Percentiles rank a stretch among this genome's conserved stretches.
phyloP scores from a whole-genome alignment of 2,113 vertebrate species.

The Alexandromys fortis region DNA sequence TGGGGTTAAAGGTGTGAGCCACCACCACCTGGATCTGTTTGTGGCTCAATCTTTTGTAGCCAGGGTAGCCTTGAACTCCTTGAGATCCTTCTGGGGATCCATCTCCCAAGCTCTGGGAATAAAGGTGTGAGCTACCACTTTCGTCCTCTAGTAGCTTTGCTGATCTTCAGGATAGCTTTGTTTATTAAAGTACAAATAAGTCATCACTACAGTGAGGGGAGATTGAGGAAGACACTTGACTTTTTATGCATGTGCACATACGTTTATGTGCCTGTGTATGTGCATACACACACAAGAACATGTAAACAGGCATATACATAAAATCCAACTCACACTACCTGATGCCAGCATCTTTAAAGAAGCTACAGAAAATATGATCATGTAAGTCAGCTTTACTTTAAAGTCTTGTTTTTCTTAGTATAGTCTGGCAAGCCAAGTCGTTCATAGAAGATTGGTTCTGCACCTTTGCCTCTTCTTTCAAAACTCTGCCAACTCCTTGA shows the following conservation, averaged over 20 bases:
- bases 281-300: neutral
- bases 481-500: neutral
- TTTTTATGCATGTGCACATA: neutral
- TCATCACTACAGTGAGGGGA: neutral
- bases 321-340: neutral
- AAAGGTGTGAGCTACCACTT: too few relatives aligned
- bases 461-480: slow-evolving; percentile 33
- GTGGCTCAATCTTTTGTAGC: too few relatives aligned
- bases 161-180: too few relatives aligned
- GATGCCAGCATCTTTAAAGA: slow-evolving; percentile 2
- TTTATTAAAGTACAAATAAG: neutral
- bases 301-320: neutral
- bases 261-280: neutral
- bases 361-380: slow-evolving; percentile 3
- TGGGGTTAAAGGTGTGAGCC: too few relatives aligned
- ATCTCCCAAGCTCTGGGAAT: too few relatives aligned
- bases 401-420: slow-evolving; percentile 14
- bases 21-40: too few relatives aligned
- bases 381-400: neutral
- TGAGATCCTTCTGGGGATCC: too few relatives aligned
- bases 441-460: neutral
- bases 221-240: neutral
- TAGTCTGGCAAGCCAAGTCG: neutral
- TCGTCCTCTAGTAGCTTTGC: too few relatives aligned
- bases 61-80: too few relatives aligned